phyloP scores from a whole-genome alignment of 64 coral and sea anemone species.

The Montipora foliosa region DNA sequence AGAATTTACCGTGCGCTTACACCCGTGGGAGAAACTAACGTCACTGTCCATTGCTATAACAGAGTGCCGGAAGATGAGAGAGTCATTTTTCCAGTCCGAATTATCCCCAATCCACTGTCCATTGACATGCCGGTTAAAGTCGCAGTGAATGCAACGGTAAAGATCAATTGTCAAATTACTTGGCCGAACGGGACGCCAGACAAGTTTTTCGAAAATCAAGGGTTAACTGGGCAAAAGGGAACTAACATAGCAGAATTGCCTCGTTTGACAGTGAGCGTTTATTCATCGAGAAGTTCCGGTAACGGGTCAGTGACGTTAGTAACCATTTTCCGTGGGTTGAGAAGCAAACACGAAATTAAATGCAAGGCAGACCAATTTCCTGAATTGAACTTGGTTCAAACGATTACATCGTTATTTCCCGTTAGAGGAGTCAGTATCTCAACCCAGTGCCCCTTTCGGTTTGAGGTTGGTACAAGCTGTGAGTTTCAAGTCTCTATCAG shows the following conservation, averaged over 20 bases:
- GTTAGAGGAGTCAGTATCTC: background rate
- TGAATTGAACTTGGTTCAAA: background rate
- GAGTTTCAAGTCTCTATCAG: background rate
- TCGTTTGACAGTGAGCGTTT: background rate
- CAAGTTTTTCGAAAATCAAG: constrained; percentile 2
- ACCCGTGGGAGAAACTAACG: background rate
- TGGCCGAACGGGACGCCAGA: constrained; percentile 10
- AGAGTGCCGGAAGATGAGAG: background rate
- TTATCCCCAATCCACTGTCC: constrained; percentile 39
- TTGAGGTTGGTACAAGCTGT: background rate
- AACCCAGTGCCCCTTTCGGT: background rate
- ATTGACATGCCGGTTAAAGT: background rate
- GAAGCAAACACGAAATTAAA: background rate
- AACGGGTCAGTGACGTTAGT: background rate
- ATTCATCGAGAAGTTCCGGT: background rate
- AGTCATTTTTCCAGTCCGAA: background rate
- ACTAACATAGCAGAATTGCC: background rate
- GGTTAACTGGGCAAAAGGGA: constrained; percentile 27
- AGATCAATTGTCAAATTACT: constrained; percentile 9
- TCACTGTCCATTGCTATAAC: constrained; percentile 32
- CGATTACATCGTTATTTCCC: background rate
- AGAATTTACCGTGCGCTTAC: background rate
- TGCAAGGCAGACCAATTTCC: background rate
- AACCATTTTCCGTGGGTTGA: background rate
- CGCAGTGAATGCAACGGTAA: background rate